These are phyloP conservation scores for Emydura subglobosa DNA, from an alignment of 2,113 vertebrate genomes.

Conservation along the genomic window DNA sequence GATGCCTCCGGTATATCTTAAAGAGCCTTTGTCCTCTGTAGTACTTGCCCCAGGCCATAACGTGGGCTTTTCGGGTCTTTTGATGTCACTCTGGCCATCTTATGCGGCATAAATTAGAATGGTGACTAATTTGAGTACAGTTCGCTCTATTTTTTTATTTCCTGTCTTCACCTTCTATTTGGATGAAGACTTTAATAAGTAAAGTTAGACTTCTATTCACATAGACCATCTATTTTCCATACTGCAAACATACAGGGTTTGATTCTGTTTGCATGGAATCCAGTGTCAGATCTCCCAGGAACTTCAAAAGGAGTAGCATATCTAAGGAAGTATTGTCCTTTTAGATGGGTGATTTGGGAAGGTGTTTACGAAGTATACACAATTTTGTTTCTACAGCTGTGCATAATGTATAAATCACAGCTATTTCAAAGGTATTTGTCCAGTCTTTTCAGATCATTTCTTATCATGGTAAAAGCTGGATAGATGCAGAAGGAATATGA, in stretches of 20 bases:
- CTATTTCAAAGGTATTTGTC: background rate
- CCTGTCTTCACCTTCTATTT: background rate
- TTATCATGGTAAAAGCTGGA: background rate
- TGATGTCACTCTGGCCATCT: background rate
- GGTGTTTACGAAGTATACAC: background rate
- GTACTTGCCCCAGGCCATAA: background rate
- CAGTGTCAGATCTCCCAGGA: background rate
- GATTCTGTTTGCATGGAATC: background rate
- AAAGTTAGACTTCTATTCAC: background rate
- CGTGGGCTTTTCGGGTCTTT: background rate
- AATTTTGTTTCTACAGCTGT: background rate
- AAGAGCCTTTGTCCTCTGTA: background rate
- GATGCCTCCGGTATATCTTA: background rate
- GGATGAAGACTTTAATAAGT: background rate
- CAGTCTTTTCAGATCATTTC: background rate
- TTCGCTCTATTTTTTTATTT: background rate
- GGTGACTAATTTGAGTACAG: background rate
- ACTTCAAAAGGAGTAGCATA: background rate
- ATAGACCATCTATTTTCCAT: background rate
- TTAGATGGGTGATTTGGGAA: background rate
- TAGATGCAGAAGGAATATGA: background rate
- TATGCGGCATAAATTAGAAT: background rate
- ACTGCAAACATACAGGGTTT: background rate
- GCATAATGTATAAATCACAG: background rate
- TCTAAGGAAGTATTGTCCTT: background rate